These are phyloP conservation scores for Tuberolachnus salignus DNA, from an alignment of 2,888 invertebrate genomes.

Conservation along the genomic window DNA sequence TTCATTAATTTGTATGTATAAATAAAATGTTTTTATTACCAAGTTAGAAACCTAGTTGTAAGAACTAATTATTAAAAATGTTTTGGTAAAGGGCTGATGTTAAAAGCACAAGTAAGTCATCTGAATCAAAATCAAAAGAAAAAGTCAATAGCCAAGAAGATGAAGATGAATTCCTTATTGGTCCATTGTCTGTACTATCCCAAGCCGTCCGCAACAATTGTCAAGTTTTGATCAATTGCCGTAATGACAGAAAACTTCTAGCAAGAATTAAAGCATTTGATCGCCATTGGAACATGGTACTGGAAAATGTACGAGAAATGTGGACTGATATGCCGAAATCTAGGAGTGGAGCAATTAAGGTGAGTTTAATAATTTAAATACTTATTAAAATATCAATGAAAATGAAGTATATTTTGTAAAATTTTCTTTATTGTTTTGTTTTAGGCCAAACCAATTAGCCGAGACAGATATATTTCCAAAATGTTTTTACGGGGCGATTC, in stretches of 20 bases:
- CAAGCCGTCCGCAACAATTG: constrained; percentile 99
- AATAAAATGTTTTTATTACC: neutral
- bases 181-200: constrained; percentile 95
- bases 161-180: constrained; percentile 98
- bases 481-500: constrained; percentile 99
- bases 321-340: constrained; percentile 98
- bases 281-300: constrained; percentile 98
- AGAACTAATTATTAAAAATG: neutral
- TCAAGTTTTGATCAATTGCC: constrained; percentile 91
- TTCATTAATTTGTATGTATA: too few relatives aligned
- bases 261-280: constrained; percentile 95
- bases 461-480: constrained; percentile 95
- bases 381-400: neutral
- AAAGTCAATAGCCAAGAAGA: constrained; percentile 89
- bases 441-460: constrained; percentile 88
- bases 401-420: neutral
- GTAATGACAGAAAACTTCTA: constrained; percentile 96
- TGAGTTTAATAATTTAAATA: constrained; percentile 61
- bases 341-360: constrained; percentile 96
- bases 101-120: constrained; percentile 78
- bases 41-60: neutral
- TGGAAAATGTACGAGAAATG: constrained; percentile 99
- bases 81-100: constrained; percentile 58
- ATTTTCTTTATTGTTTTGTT: constrained; percentile 58
- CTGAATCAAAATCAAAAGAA: constrained; percentile 93